Evolutionary conservation across 2,888 invertebrate genomes (phyloP), one percentile per base, ranked within the genome.

Genomic region (Cheilosia urbana): DNA sequence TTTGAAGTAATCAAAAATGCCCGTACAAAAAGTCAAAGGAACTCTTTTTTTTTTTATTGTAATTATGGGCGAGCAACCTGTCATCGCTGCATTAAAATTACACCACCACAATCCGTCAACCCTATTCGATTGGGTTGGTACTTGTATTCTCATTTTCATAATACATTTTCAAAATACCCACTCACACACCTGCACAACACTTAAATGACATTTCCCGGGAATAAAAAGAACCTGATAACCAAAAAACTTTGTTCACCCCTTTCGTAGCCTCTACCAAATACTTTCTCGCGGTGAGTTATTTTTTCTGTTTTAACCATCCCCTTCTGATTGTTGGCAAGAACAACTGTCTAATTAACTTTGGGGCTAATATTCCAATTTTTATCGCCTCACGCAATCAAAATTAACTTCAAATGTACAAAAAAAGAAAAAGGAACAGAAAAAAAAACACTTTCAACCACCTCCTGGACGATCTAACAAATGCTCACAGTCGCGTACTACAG

Each of bases 351-450:
- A 87, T 87, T 87, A 87, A 87, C 87, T 87, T 76, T 76, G 76
- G 75, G 76, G 78, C 81, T 82, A 79, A 79, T 87, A 88, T 85
- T 82, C 85, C 82, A 85, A 87, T 84, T 84, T 87, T 88, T 87
- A 88, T 88, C 88, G 88, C 78, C 89, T 89, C 91, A 91, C 91
- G 91, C 91, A 91, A 91, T 91, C 91, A 89, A 91, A 91, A 91
- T 91, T 91, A 91, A 91, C 90, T 91, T 91, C 88, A 89, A 90
- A 90, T 91, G 89, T 89, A 89, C 89, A 90, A 90, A 90, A 90
- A 89, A 85, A 58, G 24, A n/a, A 58, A 34, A 60, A 60, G 24
- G 6, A 1, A 27, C 2, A 24, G 0, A 27, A 57, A 37, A 19
- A 4, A 42, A 65, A 21, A 58, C 30, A 47, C 15, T 40, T 58